Percentiles rank a stretch among this genome's conserved stretches.
Evolutionary conservation across 2,113 vertebrate genomes (phyloP).

Genomic region (Casuarius casuarius): DNA sequence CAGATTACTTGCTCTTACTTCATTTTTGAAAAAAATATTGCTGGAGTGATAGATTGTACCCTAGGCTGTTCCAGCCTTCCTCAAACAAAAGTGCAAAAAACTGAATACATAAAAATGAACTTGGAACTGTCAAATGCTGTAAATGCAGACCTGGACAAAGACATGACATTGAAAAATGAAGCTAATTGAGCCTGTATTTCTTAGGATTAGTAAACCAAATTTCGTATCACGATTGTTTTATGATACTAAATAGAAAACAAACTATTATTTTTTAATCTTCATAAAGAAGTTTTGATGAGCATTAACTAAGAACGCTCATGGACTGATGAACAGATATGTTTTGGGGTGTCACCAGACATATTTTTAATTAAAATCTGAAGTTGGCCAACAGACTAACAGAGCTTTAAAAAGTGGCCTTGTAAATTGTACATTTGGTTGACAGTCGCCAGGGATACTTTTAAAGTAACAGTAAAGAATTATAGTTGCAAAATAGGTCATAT

Average conservation of each 20-base stretch:
- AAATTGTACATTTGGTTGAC: constrained; percentile 3
- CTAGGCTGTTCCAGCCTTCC: background rate
- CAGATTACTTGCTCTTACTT: background rate
- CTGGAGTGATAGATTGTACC: background rate
- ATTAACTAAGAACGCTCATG: constrained; percentile 25
- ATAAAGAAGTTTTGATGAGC: constrained; percentile 53
- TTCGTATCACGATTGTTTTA: constrained; percentile 48
- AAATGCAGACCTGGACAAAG: background rate
- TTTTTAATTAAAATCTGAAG: constrained; percentile 26
- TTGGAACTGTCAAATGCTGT: background rate
- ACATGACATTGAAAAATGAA: background rate
- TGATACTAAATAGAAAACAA: constrained; percentile 39
- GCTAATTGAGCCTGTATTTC: background rate
- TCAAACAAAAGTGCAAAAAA: background rate
- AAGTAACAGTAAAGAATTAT: background rate
- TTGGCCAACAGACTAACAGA: background rate
- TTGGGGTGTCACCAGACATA: constrained; percentile 27
- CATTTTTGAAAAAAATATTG: background rate
- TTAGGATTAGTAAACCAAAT: background rate
- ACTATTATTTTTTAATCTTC: constrained; percentile 57
- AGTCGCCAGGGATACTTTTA: constrained; percentile 6
- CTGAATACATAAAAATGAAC: background rate
- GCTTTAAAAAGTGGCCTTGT: background rate
- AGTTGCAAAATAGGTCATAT: background rate
- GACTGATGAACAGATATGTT: constrained; percentile 47